Evolutionary conservation across 2,888 invertebrate species (phyloP), one percentile per base, ranked within the genome.

Genomic region (Drosophila mercatorum): DNA sequence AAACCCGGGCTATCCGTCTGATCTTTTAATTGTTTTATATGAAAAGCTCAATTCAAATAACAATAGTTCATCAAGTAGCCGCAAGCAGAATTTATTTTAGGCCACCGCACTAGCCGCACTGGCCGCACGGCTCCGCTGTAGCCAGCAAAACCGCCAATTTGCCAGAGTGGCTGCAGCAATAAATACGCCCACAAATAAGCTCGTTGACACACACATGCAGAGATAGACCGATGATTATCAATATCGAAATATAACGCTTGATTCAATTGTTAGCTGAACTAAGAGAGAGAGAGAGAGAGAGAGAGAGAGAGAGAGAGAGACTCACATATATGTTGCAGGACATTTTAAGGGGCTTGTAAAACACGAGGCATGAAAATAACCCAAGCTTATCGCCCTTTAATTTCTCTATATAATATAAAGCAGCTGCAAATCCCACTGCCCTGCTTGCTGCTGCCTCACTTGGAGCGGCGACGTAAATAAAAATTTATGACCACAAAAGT

Each of bases 101-200:
- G 44, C 67, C 68, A 53, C 76, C 66, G 58, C 72, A 86, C 68
- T 56, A 47, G 68, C 81, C 81, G 72, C 72, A 86, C 68, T 56
- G 51, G 68, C 81, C 81, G 72, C 85, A 73, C 59, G 81, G 77
- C 81, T 75, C 89, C 77, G 83, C 79, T 88, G 68, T 73, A 72
- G 87, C 85, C 88, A 78, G 75, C 73, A 84, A 87, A 86, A 88
- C 85, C 85, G 88, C 85, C 85, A 86, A 86, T 86, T 86, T 86
- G 88, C 75, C 69, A 72, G 57, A 70, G 71, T 70, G 77, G 73
- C 63, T 34, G 8, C 6, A 63, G 66, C 51, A 46, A 49, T 57
- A 77, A 75, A 47, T 75, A 64, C 70, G 74, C 65, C 81, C 72
- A 58, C 73, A 67, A 75, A 75, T 46, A 56, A 44, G 40, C 52